Base-by-base conservation (phyloP, 92 coral and sea anemone species). In the Paramuricea clavata region DNA sequence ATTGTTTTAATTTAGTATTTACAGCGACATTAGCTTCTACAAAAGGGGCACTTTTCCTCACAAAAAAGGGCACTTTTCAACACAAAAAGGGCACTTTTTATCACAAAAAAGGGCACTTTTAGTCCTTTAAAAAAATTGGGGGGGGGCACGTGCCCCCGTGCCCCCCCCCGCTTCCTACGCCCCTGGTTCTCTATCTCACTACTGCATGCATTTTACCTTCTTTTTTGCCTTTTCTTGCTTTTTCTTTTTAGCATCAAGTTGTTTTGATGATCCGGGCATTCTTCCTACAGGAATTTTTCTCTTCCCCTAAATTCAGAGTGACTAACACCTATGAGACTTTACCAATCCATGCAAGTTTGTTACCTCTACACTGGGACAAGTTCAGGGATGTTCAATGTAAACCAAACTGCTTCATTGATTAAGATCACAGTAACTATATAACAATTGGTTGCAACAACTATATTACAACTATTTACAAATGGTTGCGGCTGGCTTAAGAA, bases 231-330 rank as follows among this genome's bases (percentile, higher is more conserved):
- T 95, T 72, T 94, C 98, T 75, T 94, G 90, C 81, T 94, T 94
- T 90, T 91, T 94, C 93, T 94, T 96, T 91, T 96, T 96, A 42
- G 95, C 96, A 23, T 90, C 75, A 31, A 94, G 57, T 87, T 96
- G 98, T 80, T 91, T 95, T 31, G 96, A 75, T 12, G 99, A 95
- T 33, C 99, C 99, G 9, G 98, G 95, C 99, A 96, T 96, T 85
- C 92, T 89, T 82, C 99, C 99, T 41, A 93, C 93, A 81, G 90
- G 82, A 21, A 96, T 71, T 70, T 85, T 88, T 90, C 98, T 91
- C 88, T 94, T 96, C 44, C 99, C 99, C 99, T 96, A 92, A 78
- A 89, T 96, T 90, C 69, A 86, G 85, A 93, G 88, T 87, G 95
- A 96, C 92, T 92, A 89, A 94, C 86, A 96, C 94, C 93, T 88